These are phyloP conservation scores for Prolemur simus DNA, from an alignment of 2,113 vertebrate genomes.

Conservation along the genomic window DNA sequence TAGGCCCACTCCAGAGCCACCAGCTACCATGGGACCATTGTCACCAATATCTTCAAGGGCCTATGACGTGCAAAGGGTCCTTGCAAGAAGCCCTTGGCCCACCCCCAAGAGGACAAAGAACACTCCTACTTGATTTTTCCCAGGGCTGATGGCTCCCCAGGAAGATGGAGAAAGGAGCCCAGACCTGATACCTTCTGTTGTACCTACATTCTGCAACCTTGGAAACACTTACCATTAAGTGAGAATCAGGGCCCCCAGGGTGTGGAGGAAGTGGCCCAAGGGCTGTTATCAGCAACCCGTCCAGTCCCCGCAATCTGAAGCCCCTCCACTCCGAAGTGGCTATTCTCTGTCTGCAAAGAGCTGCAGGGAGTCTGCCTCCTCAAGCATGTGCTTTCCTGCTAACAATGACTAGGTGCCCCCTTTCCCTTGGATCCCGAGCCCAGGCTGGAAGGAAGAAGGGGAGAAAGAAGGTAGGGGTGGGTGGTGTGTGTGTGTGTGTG, in stretches of 20 bases:
- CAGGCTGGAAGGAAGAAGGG: neutral
- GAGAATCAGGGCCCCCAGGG: neutral
- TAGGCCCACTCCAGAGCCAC: neutral
- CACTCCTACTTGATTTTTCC: neutral
- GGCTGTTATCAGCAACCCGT: neutral
- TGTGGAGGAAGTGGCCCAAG: neutral
- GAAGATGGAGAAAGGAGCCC: neutral
- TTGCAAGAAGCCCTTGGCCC: neutral
- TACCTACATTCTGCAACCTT: neutral
- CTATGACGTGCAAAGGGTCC: neutral
- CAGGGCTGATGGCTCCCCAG: neutral
- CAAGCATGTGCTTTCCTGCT: neutral
- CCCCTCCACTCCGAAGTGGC: neutral
- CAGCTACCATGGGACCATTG: neutral
- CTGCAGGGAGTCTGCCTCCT: neutral
- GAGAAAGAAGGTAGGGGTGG: neutral
- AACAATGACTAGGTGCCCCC: neutral
- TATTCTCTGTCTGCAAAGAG: neutral
- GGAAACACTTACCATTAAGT: no score
- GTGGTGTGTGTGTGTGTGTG: neutral
- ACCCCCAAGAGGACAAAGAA: neutral
- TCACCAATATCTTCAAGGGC: neutral
- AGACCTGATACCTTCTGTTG: neutral
- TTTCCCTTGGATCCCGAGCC: neutral
- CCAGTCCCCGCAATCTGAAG: neutral